Base-by-base conservation (phyloP, 2,113 vertebrate species). In the Chauna torquata region DNA sequence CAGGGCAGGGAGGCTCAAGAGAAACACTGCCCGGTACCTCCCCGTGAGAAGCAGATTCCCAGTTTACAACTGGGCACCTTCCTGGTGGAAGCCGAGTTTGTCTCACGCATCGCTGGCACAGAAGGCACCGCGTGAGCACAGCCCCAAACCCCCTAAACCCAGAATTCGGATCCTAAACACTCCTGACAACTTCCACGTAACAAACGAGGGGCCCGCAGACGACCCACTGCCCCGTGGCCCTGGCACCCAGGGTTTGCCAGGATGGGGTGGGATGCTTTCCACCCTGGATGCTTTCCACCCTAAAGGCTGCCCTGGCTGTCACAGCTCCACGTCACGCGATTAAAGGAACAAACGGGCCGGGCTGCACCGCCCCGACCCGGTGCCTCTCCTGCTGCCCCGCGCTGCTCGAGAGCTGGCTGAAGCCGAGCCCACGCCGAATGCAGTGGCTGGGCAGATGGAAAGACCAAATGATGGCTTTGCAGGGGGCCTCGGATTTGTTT, bases 401-500 rank as follows among this genome's bases (percentile, higher is more conserved):
- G n/a, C 44, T 20, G 74, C 57, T 45, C 57, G 34, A 22, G 34
- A 61, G 44, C 44, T 16, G 87, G 87, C 9, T 36, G 86, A 70
- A 81, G 90, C 86, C 4, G 24, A 92, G 82, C 87, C 79, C 90
- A 52, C 36, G 32, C 75, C 68, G 58, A 45, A 32, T 58, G 93
- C 45, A 2, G 79, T 4, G 94, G 68, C 94, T 47, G 92, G 95
- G 95, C 96, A 96, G 96, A 95, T 95, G 96, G 96, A 71, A 96
- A 58, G 94, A 95, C 83, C 96, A 96, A 96, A 92, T 92, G 95
- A 96, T 82, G 95, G 94, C 96, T 95, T 97, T 94, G 96, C 92
- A 91, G 95, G 95, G 97, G 96, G 97, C 78, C 96, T 86, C 91
- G 94, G 94, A 82, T 94, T 97, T 96, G 96, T 95, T 92, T 93